phyloP scores from a whole-genome alignment of 1,140 invertebrate genomes.

The Magallana ariakensis region DNA sequence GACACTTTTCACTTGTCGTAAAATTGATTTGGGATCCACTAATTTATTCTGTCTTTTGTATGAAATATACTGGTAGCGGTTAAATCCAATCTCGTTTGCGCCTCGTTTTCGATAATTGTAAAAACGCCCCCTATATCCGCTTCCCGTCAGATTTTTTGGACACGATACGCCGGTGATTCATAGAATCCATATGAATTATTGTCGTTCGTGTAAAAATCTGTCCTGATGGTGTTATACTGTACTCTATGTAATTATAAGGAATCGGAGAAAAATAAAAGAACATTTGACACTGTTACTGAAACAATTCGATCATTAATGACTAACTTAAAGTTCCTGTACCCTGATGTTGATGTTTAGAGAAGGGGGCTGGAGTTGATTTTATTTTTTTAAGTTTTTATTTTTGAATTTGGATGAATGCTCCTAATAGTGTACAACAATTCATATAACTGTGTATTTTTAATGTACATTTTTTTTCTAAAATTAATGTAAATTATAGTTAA shows the following conservation, averaged over 20 bases:
- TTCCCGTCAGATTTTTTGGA: not conserved
- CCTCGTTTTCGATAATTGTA: conserved; percentile 8
- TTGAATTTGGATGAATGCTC: no score
- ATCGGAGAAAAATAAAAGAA: not conserved
- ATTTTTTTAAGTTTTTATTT: no score
- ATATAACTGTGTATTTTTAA: no score
- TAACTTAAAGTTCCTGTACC: no score
- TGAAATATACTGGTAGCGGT: not conserved
- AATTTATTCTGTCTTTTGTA: conserved; percentile 30
- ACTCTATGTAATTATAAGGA: not conserved
- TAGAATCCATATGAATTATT: not conserved
- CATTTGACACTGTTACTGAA: not conserved
- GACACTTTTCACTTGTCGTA: conserved; percentile 28
- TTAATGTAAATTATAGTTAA: no score
- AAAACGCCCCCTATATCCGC: conserved; percentile 23
- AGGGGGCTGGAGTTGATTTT: no score
- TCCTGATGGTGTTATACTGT: not conserved
- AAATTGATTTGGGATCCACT: conserved; percentile 18
- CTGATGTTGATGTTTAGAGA: no score
- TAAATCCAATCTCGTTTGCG: not conserved
- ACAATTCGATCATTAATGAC: no score
- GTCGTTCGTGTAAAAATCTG: not conserved
- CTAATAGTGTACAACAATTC: no score
- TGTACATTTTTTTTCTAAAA: no score
- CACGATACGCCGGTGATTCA: not conserved